Conservation (phyloP, 1,140 invertebrate species). For the Pogonomyrmex barbatus region DNA sequence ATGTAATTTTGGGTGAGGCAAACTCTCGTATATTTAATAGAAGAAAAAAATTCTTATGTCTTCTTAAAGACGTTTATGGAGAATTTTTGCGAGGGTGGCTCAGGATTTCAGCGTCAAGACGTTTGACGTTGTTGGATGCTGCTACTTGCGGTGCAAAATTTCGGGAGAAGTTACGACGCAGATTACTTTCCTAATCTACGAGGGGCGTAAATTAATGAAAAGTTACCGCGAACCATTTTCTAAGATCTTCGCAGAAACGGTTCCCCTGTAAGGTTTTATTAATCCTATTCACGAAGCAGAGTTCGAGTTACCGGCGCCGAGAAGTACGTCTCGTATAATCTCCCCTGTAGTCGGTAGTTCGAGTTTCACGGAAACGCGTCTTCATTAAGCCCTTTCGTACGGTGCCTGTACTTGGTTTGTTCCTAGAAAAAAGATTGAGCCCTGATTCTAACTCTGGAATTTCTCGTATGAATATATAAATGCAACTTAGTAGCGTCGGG, state of each 20-base stretch:
- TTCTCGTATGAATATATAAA: neutral
- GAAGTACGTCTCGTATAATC: slow-evolving; percentile 62
- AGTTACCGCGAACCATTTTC: slow-evolving; percentile 45
- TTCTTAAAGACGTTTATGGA: neutral
- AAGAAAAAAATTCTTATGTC: neutral
- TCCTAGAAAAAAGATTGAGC: slow-evolving; percentile 48
- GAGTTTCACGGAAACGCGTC: slow-evolving; percentile 67
- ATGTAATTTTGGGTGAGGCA: neutral
- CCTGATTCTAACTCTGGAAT: slow-evolving; percentile 22
- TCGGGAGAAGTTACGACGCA: slow-evolving; percentile 45
- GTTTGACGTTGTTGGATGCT: slow-evolving; percentile 40
- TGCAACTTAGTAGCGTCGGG: neutral
- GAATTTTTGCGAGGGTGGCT: slow-evolving; percentile 9
- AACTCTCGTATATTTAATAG: neutral
- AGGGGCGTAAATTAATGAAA: slow-evolving; percentile 59
- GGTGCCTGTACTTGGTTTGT: slow-evolving; percentile 20
- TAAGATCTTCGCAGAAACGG: slow-evolving; percentile 39
- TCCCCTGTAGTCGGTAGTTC: slow-evolving; percentile 45
- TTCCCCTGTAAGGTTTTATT: slow-evolving; percentile 67
- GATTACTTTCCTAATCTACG: slow-evolving; percentile 61
- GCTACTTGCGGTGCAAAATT: slow-evolving; percentile 17
- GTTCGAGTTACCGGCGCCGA: slow-evolving; percentile 61
- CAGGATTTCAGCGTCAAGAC: slow-evolving; percentile 10
- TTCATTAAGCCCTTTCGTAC: slow-evolving; percentile 59
- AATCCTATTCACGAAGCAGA: slow-evolving; percentile 74